Evolutionary conservation across 2,888 invertebrate species (phyloP).

Genomic region (Drosophila melanosoma): DNA sequence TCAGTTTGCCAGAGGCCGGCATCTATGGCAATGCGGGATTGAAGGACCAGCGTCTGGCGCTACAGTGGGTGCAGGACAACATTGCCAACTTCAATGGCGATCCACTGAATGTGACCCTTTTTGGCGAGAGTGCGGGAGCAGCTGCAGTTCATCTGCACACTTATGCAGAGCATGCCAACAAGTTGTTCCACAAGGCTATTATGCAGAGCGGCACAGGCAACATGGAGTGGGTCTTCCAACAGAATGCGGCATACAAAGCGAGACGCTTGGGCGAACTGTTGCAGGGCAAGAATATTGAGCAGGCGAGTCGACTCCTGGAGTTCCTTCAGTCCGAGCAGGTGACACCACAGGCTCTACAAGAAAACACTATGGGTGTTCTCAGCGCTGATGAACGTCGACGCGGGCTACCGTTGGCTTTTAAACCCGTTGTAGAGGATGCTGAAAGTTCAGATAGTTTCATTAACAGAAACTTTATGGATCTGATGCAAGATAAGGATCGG

Average conservation of each 20-base stretch:
- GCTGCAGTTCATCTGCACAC: constrained; percentile 81
- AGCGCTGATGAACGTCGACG: constrained; percentile 80
- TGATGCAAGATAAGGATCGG: constrained; percentile 83
- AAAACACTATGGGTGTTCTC: constrained; percentile 55
- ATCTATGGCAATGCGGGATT: constrained; percentile 83
- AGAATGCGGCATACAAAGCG: constrained; percentile 63
- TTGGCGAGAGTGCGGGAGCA: constrained; percentile 84
- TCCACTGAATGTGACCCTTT: constrained; percentile 83
- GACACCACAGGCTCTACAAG: constrained; percentile 54
- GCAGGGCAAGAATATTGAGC: constrained; percentile 55
- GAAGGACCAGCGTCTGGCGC: constrained; percentile 85
- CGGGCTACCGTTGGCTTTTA: constrained; percentile 77
- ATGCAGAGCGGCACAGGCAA: constrained; percentile 82
- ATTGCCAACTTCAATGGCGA: constrained; percentile 85
- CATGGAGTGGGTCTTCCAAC: constrained; percentile 83
- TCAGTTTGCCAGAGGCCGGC: constrained; percentile 81
- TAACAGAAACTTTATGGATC: constrained; percentile 83
- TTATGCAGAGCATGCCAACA: constrained; percentile 76
- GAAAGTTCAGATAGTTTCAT: constrained; percentile 78
- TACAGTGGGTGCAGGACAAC: constrained; percentile 85
- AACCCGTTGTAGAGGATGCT: constrained; percentile 79
- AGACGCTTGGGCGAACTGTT: constrained; percentile 74
- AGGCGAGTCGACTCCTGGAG: constrained; percentile 44
- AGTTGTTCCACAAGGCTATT: constrained; percentile 83
- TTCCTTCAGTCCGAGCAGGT: constrained; percentile 72